phyloP scores from a whole-genome alignment of 2,888 invertebrate genomes.

The Philereme transversata region DNA sequence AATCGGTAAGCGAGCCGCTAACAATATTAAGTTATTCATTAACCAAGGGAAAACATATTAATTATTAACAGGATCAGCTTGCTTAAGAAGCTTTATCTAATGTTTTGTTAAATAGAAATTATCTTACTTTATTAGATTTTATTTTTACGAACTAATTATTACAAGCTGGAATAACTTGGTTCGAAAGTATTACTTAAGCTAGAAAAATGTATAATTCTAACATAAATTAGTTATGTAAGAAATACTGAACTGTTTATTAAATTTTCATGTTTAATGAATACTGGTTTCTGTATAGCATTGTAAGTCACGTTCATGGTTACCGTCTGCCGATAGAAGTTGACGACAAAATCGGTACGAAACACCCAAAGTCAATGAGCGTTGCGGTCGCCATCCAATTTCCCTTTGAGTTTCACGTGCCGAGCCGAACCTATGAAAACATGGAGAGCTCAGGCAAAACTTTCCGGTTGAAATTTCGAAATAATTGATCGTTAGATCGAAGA shows the following conservation, averaged over 20 bases:
- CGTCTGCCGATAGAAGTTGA: constrained; percentile 32
- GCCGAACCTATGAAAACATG: constrained; percentile 47
- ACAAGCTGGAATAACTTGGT: background rate
- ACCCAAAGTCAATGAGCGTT: constrained; percentile 54
- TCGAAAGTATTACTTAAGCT: background rate
- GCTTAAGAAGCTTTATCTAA: constrained; percentile 17
- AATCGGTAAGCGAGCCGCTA: constrained; percentile 31
- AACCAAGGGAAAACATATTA: constrained; percentile 40
- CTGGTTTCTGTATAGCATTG: constrained; percentile 15
- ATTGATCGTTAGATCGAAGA: constrained; percentile 38
- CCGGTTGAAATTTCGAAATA: constrained; percentile 41
- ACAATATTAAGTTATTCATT: constrained; percentile 43
- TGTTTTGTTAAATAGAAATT: no score
- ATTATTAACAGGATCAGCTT: constrained; percentile 39
- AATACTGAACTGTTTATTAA: constrained; percentile 2
- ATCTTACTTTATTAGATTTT: background rate
- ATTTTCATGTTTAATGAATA: constrained; percentile 26
- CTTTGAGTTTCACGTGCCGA: constrained; percentile 61
- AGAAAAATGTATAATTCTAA: background rate
- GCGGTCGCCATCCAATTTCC: constrained; percentile 74
- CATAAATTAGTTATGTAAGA: no score
- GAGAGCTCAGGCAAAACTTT: constrained; percentile 40
- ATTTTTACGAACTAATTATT: background rate
- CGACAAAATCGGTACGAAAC: constrained; percentile 43
- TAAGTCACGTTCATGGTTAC: constrained; percentile 21